Base-by-base conservation (phyloP, 1,140 invertebrate species). In the Lordiphosa stackelbergi region DNA sequence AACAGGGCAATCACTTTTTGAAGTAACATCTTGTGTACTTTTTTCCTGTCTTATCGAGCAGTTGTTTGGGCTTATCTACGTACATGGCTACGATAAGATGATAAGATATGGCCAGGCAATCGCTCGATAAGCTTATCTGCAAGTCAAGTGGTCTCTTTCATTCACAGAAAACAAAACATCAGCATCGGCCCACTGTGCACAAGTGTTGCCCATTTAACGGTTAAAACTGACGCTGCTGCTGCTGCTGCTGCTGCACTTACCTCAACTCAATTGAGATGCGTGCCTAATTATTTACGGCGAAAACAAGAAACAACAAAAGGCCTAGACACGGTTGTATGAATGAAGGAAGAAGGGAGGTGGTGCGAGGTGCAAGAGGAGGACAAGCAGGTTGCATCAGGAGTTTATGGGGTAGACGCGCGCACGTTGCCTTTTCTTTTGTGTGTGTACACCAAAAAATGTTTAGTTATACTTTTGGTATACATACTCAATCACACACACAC, bases 11-110 rank as follows among this genome's bases (percentile, higher is more conserved):
- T 41, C 45, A 19, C 31, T 40, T 52, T 42, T 31, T 8, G 28
- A 31, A 31, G 41, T 63, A 60, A 31, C 49, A 64, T 64, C 48
- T 64, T 63, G 53, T 64, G 59, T 59, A 42, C 40, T 49, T 54
- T 66, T 52, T 36, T 11, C 22, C 22, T 19, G 31, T 31, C 64
- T 68, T 68, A 68, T 68, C 64, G 64, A 68, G 64, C 64, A 68
- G 48, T 68, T 68, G 54, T 46, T 13, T 47, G 41, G 13, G 5
- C 63, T 68, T 68, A 68, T 68, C 64, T 41, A 52, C 43, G 41
- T 65, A 59, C 46, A 66, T 68, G 63, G 46, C 58, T 37, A 40
- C 63, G 54, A 59, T 68, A 68, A 45, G 42, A 22, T 53, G 64
- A 66, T 66, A 59, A 68, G 63, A 68, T 68, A 68, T 53, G 36